Evolutionary conservation across 2,797 vertebrate genomes (phyloP).

Genomic region (Pseudocheirus occidentalis): DNA sequence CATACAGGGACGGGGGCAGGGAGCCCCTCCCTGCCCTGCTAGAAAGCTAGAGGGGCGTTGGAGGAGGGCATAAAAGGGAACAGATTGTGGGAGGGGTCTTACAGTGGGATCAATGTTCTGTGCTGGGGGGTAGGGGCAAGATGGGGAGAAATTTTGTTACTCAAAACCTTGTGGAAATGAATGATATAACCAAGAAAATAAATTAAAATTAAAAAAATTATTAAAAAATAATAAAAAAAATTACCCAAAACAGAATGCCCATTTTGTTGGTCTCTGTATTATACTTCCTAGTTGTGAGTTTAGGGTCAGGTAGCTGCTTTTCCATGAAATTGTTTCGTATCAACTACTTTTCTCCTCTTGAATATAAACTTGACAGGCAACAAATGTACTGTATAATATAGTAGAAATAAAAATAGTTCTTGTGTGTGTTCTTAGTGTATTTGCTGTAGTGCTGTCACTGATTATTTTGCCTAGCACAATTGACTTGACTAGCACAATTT

Average conservation of each 20-base stretch:
- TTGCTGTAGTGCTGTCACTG: not conserved
- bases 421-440: not conserved
- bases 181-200: too few species aligned
- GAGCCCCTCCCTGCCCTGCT: too few species aligned
- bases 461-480: not conserved
- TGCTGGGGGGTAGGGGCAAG: too few species aligned
- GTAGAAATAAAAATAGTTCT: constrained; percentile 33
- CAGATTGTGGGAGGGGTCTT: too few species aligned
- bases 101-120: too few species aligned
- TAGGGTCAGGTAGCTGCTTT: constrained; percentile 23
- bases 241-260: not conserved
- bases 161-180: too few species aligned
- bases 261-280: not conserved
- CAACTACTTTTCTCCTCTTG: constrained; percentile 15
- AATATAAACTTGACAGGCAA: not conserved
- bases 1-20: too few species aligned
- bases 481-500: not conserved
- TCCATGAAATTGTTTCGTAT: constrained; percentile 12
- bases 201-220: too few species aligned
- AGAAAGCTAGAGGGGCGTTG: too few species aligned
- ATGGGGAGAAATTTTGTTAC: too few species aligned
- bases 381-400: not conserved
- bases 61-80: too few species aligned
- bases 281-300: not conserved
- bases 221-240: too few species aligned